phyloP scores from a whole-genome alignment of 2,113 vertebrate species.

The Dromaius novaehollandiae region DNA sequence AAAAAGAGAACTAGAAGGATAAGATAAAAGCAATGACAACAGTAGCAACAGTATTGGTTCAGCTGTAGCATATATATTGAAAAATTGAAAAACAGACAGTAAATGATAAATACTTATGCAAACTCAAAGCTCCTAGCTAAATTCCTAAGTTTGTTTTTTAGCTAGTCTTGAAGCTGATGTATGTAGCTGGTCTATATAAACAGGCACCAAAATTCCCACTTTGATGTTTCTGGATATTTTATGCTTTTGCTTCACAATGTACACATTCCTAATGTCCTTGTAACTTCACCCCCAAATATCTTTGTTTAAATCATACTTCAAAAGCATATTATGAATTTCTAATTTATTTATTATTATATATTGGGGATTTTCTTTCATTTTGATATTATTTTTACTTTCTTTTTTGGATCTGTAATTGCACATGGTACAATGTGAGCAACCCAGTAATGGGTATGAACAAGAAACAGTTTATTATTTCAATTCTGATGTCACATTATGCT shows the following conservation, averaged over 20 bases:
- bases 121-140: background rate
- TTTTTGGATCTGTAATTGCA: background rate
- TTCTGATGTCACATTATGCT: background rate
- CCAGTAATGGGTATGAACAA: background rate
- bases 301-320: background rate
- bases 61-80: background rate
- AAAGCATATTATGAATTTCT: background rate
- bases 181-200: background rate
- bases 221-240: background rate
- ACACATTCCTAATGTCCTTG: background rate
- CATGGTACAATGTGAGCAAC: background rate
- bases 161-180: background rate
- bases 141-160: background rate
- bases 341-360: background rate
- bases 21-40: background rate
- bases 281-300: fast-evolving
- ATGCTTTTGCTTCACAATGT: background rate
- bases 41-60: background rate
- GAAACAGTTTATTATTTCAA: background rate
- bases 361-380: background rate
- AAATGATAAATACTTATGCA: background rate
- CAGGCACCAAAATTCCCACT: background rate
- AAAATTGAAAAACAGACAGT: background rate
- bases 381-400: background rate
- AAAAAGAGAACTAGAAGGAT: background rate